Base-by-base conservation (phyloP, 37 sponge, comb jelly and placozoan species). In the Axinella damicornis region DNA sequence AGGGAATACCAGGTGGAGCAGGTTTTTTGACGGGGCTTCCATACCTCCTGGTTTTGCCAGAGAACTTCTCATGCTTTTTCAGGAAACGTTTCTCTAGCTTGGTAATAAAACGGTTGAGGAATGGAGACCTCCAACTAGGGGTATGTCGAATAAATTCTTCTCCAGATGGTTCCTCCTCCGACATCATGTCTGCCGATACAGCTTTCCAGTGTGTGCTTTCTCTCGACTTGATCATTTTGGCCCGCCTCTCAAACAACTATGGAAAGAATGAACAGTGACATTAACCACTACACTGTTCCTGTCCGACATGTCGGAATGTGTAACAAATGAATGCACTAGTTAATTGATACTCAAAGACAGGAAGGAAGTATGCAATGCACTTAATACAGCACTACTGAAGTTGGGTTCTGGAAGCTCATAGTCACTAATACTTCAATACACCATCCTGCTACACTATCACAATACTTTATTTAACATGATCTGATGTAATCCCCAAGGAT, bases 131-230 rank as follows among this genome's bases (percentile, higher is more conserved):
- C 62, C 63, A 78, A 61, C 21, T 30, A 33, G 79, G 79, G 14
- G 5, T 37, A 78, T 78, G 79, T 2, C 53, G 36, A 34, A 65
- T 34, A 41, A 33, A 78, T 24, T 32, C 28, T 21, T 32, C 65
- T 14, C 67, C 79, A 34, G 2, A 38, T 22, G 25, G 14, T 57
- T 78, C 79, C 33, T 78, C 79, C 9, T 78, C 79, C 1, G 79
- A 78, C 79, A 78, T 78, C 79, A 78, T 78, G 33, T 78, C 79
- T 32, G 79, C 61, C 31, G 79, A 41, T 16, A 78, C 60, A 21
- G 1, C n/a, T 24, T 63, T 62, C 79, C 79, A 78, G 22, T 61
- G 28, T 37, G 62, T 65, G 0, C 28, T 24, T 37, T 78, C 79
- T 78, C 31, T 65, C 1, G 39, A 31, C 33, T 78, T 61, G 13